phyloP scores from a whole-genome alignment of 1,140 invertebrate genomes.

The Formica selysi region DNA sequence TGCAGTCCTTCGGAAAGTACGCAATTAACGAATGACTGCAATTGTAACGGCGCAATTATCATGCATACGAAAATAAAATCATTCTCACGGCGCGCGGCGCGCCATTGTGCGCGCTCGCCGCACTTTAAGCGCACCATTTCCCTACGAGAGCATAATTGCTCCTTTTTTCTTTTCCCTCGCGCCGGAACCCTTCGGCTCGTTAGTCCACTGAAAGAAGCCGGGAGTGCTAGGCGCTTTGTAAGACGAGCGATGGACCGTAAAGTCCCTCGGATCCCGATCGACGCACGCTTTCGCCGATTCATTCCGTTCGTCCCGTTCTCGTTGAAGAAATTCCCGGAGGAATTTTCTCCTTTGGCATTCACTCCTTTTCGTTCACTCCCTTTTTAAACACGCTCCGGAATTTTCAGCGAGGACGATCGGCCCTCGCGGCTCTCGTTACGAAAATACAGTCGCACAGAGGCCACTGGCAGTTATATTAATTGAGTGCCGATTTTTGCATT shows the following conservation, averaged over 20 bases:
- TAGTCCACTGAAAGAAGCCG: slow-evolving; percentile 73
- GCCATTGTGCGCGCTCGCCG: slow-evolving; percentile 68
- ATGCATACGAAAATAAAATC: slow-evolving; percentile 74
- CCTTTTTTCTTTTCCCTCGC: slow-evolving; percentile 66
- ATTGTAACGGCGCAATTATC: slow-evolving; percentile 68
- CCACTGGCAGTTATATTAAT: background rate
- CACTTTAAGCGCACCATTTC: slow-evolving; percentile 75
- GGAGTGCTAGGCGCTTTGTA: slow-evolving; percentile 72
- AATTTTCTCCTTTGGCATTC: slow-evolving; percentile 65
- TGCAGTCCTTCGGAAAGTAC: slow-evolving; percentile 64
- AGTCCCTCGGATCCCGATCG: slow-evolving; percentile 73
- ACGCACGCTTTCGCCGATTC: slow-evolving; percentile 73
- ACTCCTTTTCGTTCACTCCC: slow-evolving; percentile 40
- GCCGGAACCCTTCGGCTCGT: slow-evolving; percentile 69
- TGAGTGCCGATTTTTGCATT: background rate
- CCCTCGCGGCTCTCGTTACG: slow-evolving; percentile 4
- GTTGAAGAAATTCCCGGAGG: slow-evolving; percentile 48
- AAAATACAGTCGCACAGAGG: background rate
- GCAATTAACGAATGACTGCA: slow-evolving; percentile 57
- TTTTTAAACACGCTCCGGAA: slow-evolving; percentile 58
- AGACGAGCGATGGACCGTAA: slow-evolving; percentile 77
- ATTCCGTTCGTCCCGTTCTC: slow-evolving; percentile 54
- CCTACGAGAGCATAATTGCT: slow-evolving; percentile 72
- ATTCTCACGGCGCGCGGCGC: slow-evolving; percentile 57
- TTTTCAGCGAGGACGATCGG: slow-evolving; percentile 63